Base-by-base conservation (phyloP, 1,140 invertebrate species). In the Hydropsyche tenuis region DNA sequence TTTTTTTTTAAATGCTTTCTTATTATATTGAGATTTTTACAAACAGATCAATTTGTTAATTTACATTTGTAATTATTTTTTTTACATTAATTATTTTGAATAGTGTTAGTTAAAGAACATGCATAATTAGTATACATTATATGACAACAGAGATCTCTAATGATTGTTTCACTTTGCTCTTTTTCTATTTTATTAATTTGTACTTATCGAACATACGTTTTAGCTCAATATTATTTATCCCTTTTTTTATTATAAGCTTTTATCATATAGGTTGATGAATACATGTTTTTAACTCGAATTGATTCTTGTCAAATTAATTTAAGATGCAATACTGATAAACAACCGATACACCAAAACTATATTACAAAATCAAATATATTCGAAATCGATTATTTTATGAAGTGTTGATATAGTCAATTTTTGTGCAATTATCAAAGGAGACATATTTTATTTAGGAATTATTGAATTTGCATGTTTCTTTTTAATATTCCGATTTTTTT, bases 171-270 rank as follows among this genome's bases (percentile, higher is more conserved):
- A 25, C 18, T 53, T 53, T 46, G 45, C 12, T 46, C 11, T 53
- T 53, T 56, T 56, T 20, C 1, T 27, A 37, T 12, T 60, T 25
- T 25, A 25, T 60, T 12, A 22, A 60, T 25, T 12, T 60, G 56
- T 60, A 60, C 56, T 60, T 60, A 60, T 60, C 1, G 12, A 22
- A 48, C 45, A 48, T 14, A 48, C n/a, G n/a, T n/a, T n/a, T 22
- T 56, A 56, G 51, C 18, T 60, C 20, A 18, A 18, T 53, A 5
- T 53, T 53, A 46, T 12, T 46, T 46, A 16, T 5, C 9, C 16
- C 48, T 53, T n/a, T 48, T 60, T 60, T 60, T 60, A 25, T 60
- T 23, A 25, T 60, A 60, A 27, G 56, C 30, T 60, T 60, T 60
- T 60, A 60, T 60, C 56, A 60, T 48, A 3, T 48, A 12, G 14